Conservation (phyloP, 2,888 invertebrate genomes). For the Idaea biselata region DNA sequence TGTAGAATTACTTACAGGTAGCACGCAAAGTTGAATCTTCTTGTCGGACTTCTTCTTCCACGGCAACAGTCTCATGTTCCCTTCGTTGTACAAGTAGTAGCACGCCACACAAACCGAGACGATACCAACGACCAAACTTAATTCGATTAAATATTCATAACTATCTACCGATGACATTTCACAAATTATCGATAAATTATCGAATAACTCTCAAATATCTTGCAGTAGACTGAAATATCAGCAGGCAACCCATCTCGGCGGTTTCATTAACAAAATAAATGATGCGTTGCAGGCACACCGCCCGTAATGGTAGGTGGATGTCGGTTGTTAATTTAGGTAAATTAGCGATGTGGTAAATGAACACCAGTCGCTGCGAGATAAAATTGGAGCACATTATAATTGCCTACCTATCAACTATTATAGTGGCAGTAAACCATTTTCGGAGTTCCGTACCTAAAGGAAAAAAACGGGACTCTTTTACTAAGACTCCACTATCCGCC, state of each 20-base stretch:
- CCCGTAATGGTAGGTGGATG: constrained; percentile 4
- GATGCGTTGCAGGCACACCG: background rate
- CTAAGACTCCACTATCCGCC: too few species aligned
- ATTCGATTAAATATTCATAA: constrained; percentile 4
- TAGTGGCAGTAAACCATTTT: background rate
- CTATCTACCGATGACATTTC: background rate
- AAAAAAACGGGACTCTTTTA: too few species aligned
- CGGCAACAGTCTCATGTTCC: background rate
- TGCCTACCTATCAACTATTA: background rate
- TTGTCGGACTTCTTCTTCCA: background rate
- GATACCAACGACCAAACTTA: background rate
- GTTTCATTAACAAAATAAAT: constrained; percentile 1
- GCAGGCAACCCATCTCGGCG: background rate
- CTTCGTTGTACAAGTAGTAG: background rate
- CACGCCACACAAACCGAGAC: background rate
- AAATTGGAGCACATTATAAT: constrained; percentile 13
- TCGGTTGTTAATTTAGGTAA: constrained; percentile 36
- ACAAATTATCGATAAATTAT: constrained; percentile 1
- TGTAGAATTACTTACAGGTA: background rate
- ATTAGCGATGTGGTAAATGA: constrained; percentile 30
- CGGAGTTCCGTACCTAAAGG: too few species aligned
- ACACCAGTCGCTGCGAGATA: constrained; percentile 26
- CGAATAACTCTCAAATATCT: background rate
- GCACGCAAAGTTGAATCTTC: background rate
- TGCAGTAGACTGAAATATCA: background rate